Evolutionary conservation across 2,888 invertebrate species (phyloP), one percentile per base, ranked within the genome.

Genomic region (Cetonia aurata): DNA sequence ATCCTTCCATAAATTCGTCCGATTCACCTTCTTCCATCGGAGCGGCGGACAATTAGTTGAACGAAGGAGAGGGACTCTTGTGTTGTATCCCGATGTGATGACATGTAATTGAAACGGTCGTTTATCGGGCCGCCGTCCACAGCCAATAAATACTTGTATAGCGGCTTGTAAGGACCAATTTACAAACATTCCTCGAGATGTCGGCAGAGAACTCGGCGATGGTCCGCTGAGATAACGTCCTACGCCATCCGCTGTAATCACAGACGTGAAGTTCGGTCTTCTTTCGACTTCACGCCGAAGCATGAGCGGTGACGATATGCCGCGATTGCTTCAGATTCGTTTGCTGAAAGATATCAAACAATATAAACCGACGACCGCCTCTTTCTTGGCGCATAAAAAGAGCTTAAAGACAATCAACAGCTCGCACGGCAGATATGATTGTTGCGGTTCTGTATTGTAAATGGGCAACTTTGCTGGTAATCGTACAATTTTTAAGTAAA

Each of bases 151-250:
- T 76, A 75, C 74, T 77, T 71, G 71, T 77, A 76, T 76, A 77
- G 80, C 82, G 81, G 82, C 82, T 79, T 82, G 81, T 82, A 81
- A 81, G 80, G 77, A 81, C 81, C 83, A 82, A 82, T 82, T 82
- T 82, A 83, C 82, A 82, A 80, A 81, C 83, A 82, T 83, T 82
- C 82, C 79, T 74, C 73, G 74, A 76, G 79, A 81, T 81, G 81
- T 79, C 81, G 80, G 81, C 80, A 80, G 79, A 80, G 80, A 79
- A 79, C 77, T 77, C 79, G 75, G 75, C 76, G 77, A 78, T 78
- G 77, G 77, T 74, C 73, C 75, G 71, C 72, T 65, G 67, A 77
- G 77, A 77, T 77, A 77, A 75, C 74, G 72, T 66, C 72, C 65
- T 44, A 55, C 60, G 31, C 53, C 50, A 53, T 33, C 55, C 55